phyloP scores from a whole-genome alignment of 1,140 invertebrate species.

The Aphidius gifuensis region DNA sequence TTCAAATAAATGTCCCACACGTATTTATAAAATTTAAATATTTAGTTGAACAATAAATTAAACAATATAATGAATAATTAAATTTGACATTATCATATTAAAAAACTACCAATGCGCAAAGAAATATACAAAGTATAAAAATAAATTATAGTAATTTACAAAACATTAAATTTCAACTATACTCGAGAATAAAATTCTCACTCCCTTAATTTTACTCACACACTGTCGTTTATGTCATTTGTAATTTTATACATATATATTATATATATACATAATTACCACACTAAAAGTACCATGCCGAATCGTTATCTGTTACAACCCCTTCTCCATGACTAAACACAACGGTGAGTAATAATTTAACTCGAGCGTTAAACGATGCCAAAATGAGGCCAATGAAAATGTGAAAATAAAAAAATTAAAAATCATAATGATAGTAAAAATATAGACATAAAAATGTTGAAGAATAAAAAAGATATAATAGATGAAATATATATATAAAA shows the following conservation, averaged over 20 bases:
- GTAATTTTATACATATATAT: neutral
- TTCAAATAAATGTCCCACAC: too few species aligned
- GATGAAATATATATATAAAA: neutral
- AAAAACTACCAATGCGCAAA: too few species aligned
- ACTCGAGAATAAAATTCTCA: too few species aligned
- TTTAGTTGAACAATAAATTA: too few species aligned
- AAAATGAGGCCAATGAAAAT: too few species aligned
- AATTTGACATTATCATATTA: too few species aligned
- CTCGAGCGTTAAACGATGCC: slow-evolving; percentile 15
- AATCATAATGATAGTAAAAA: neutral
- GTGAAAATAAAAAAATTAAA: neutral
- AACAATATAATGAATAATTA: too few species aligned
- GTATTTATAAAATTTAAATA: too few species aligned
- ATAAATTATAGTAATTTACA: neutral
- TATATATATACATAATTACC: slow-evolving; percentile 18
- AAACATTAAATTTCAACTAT: neutral
- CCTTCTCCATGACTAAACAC: neutral
- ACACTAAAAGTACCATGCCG: slow-evolving; percentile 11
- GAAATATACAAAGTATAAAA: neutral
- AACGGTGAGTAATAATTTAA: slow-evolving; percentile 11
- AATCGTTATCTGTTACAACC: slow-evolving; percentile 22
- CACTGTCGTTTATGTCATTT: neutral
- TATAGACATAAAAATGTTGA: neutral
- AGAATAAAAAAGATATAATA: neutral
- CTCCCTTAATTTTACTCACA: neutral